Conservation (phyloP, 2,888 invertebrate species). For the Rapana venosa region DNA sequence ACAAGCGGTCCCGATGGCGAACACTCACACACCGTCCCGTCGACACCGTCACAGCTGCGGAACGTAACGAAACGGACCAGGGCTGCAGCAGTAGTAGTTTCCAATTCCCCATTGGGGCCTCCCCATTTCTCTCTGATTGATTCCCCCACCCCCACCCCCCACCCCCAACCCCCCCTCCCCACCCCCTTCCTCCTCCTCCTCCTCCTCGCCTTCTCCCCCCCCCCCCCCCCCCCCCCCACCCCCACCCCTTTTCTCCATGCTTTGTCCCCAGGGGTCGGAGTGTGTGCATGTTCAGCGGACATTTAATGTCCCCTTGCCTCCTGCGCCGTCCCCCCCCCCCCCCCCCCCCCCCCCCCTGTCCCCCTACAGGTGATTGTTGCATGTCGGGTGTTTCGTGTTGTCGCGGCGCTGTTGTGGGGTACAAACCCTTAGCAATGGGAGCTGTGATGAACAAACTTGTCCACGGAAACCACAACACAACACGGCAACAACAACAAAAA, state of each 20-base stretch:
- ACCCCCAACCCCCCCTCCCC: neutral
- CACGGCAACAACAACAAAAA: neutral
- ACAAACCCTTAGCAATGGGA: no score
- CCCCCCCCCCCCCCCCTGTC: neutral
- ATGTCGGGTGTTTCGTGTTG: no score
- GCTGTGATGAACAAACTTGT: no score
- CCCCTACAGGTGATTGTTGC: no score
- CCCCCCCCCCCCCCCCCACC: neutral
- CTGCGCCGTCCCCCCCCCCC: neutral
- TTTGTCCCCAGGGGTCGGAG: neutral
- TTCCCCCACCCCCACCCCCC: neutral
- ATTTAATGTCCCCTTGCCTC: neutral
- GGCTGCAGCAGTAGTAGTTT: neutral
- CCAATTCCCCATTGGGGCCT: neutral
- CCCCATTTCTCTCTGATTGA: neutral
- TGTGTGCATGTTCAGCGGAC: constrained; percentile 18
- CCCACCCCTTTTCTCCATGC: neutral
- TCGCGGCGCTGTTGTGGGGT: no score
- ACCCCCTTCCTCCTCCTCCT: no score
- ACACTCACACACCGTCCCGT: no score
- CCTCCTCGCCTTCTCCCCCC: neutral
- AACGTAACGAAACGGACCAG: neutral
- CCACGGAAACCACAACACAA: neutral
- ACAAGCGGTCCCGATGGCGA: no score
- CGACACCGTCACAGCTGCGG: no score